Evolutionary conservation across 2,888 invertebrate genomes (phyloP).

Genomic region (Stratiomys singularior): DNA sequence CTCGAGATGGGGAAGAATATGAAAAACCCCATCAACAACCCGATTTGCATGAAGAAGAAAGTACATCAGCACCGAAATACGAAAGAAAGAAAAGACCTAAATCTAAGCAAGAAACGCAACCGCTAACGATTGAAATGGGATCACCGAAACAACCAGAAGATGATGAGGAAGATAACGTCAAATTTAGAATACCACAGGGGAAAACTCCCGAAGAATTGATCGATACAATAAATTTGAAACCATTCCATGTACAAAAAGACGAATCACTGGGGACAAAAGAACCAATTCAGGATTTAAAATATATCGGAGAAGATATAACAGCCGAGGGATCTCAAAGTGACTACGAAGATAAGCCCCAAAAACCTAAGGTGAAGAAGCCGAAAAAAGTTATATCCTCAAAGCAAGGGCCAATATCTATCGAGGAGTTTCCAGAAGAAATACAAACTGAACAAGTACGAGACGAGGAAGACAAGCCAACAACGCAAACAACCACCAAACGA

Average conservation of each 20-base stretch:
- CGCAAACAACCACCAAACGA: constrained; percentile 61
- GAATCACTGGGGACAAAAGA: constrained; percentile 53
- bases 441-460: constrained; percentile 42
- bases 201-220: constrained; percentile 48
- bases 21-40: constrained; percentile 50
- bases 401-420: constrained; percentile 47
- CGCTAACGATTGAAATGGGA: constrained; percentile 59
- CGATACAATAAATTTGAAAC: constrained; percentile 59
- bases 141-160: constrained; percentile 57
- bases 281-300: constrained; percentile 59
- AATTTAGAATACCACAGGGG: constrained; percentile 54
- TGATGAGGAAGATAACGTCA: constrained; percentile 48
- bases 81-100: constrained; percentile 58
- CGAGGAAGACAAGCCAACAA: constrained; percentile 58
- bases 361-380: constrained; percentile 54
- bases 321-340: constrained; percentile 61
- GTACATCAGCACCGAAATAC: constrained; percentile 46
- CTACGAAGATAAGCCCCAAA: constrained; percentile 57
- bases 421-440: constrained; percentile 59
- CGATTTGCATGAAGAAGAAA: constrained; percentile 43
- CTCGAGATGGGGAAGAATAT: constrained; percentile 57
- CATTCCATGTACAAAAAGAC: constrained; percentile 53
- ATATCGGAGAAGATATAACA: constrained; percentile 61
- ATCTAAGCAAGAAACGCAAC: constrained; percentile 60
- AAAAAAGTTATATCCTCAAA: no score